phyloP scores from a whole-genome alignment of 2,888 invertebrate species.

The Meloe dianella region DNA sequence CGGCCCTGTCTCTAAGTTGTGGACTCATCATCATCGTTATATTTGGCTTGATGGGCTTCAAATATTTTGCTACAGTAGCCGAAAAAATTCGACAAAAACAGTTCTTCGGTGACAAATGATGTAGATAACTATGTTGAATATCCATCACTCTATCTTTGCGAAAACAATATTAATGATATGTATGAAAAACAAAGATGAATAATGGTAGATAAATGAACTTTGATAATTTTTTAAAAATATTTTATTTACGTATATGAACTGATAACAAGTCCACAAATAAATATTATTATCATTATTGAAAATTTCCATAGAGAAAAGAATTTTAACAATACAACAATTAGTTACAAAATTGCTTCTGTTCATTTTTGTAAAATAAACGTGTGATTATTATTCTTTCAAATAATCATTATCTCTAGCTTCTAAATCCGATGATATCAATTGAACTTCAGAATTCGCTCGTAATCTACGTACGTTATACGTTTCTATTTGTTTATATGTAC shows the following conservation, averaged over 20 bases:
- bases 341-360: too few relatives aligned
- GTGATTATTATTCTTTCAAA: slow-evolving; percentile 34
- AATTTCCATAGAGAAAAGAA: background rate
- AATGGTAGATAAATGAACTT: background rate
- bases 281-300: background rate
- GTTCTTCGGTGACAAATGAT: too few relatives aligned
- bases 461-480: background rate
- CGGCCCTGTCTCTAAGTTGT: too few relatives aligned
- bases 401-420: slow-evolving; percentile 38
- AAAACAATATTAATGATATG: too few relatives aligned
- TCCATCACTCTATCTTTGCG: too few relatives aligned
- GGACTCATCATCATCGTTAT: too few relatives aligned
- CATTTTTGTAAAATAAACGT: background rate
- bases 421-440: slow-evolving; percentile 39
- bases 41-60: too few relatives aligned
- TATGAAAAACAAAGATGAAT: background rate
- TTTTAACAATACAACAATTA: background rate
- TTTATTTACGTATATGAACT: background rate
- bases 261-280: background rate
- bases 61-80: too few relatives aligned
- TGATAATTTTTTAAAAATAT: background rate
- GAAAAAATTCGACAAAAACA: too few relatives aligned
- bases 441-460: slow-evolving; percentile 37
- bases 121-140: too few relatives aligned
- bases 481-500: slow-evolving; percentile 40